phyloP scores from a whole-genome alignment of 2,113 vertebrate species.

The Lutjanus erythropterus region DNA sequence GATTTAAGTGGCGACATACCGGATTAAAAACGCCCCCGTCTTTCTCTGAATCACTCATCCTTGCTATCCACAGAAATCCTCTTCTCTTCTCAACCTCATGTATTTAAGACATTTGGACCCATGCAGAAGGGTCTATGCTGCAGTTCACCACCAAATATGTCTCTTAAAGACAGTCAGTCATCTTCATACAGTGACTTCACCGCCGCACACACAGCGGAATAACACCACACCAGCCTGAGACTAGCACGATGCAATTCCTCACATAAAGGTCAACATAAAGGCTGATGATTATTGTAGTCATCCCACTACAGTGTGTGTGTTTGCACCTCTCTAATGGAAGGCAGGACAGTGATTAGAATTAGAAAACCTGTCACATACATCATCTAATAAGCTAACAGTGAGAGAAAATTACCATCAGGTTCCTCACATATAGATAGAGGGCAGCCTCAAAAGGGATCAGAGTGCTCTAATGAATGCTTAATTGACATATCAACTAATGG shows the following conservation, averaged over 20 bases:
- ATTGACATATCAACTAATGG: slow-evolving; percentile 65
- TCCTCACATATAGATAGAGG: slow-evolving; percentile 40
- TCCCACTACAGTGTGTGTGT: slow-evolving; percentile 29
- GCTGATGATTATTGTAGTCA: slow-evolving; percentile 54
- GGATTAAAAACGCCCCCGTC: slow-evolving; percentile 71
- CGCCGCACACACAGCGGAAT: not conserved
- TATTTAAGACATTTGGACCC: slow-evolving; percentile 38
- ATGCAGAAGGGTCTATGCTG: not conserved
- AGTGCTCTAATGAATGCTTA: slow-evolving; percentile 57
- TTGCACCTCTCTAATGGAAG: slow-evolving; percentile 48
- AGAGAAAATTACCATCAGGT: slow-evolving; percentile 51
- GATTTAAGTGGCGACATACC: slow-evolving; percentile 78
- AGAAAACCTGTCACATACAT: slow-evolving; percentile 62
- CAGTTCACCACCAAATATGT: not conserved
- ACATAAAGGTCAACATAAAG: slow-evolving; percentile 65
- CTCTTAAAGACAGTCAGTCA: not conserved
- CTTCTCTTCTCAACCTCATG: slow-evolving; percentile 38
- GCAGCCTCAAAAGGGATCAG: slow-evolving; percentile 24
- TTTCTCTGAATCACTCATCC: slow-evolving; percentile 67
- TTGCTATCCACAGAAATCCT: slow-evolving; percentile 49
- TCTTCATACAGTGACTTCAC: not conserved
- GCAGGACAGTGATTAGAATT: slow-evolving; percentile 39
- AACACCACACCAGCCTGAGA: not conserved
- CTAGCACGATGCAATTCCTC: not conserved
- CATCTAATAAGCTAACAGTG: slow-evolving; percentile 52